phyloP scores from a whole-genome alignment of 2,888 invertebrate genomes.

The Drosophila helvetica region DNA sequence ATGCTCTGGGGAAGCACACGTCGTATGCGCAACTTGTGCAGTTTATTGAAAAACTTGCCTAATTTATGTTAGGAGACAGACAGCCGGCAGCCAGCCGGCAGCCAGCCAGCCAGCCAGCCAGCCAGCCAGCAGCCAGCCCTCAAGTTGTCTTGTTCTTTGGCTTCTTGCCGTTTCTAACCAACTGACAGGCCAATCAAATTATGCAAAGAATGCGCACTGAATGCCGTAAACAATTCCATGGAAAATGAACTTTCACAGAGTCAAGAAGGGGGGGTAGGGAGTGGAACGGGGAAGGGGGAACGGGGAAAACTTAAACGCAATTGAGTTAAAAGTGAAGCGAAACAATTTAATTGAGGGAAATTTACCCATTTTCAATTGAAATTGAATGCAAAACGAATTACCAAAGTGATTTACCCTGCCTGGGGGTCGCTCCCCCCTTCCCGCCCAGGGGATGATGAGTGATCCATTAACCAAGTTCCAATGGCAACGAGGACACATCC shows the following conservation, averaged over 20 bases:
- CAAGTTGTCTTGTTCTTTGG: slow-evolving; percentile 15
- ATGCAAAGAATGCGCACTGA: slow-evolving; percentile 64
- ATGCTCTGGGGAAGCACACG: slow-evolving; percentile 34
- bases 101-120: too few relatives aligned
- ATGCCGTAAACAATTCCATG: slow-evolving; percentile 69
- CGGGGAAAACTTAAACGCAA: slow-evolving; percentile 67
- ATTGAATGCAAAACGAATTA: slow-evolving; percentile 48
- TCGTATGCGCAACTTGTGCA: slow-evolving; percentile 68
- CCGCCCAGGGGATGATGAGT: neutral
- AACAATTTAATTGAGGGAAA: slow-evolving; percentile 47
- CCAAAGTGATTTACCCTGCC: slow-evolving; percentile 42
- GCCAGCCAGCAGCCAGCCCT: too few relatives aligned
- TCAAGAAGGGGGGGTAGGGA: too few relatives aligned
- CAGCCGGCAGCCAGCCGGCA: neutral
- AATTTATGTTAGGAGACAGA: slow-evolving; percentile 59
- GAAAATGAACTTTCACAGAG: slow-evolving; percentile 41
- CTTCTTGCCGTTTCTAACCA: slow-evolving; percentile 18
- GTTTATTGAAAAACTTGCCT: slow-evolving; percentile 72
- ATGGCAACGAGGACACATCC: slow-evolving; percentile 44
- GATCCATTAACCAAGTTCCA: slow-evolving; percentile 40
- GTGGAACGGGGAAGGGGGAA: neutral
- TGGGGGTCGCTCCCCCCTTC: slow-evolving; percentile 5
- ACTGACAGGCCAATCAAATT: slow-evolving; percentile 66
- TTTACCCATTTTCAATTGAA: slow-evolving; percentile 30
- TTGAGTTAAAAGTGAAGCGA: slow-evolving; percentile 68